phyloP scores from a whole-genome alignment of 2,797 vertebrate species.

The Chrosomus eos region DNA sequence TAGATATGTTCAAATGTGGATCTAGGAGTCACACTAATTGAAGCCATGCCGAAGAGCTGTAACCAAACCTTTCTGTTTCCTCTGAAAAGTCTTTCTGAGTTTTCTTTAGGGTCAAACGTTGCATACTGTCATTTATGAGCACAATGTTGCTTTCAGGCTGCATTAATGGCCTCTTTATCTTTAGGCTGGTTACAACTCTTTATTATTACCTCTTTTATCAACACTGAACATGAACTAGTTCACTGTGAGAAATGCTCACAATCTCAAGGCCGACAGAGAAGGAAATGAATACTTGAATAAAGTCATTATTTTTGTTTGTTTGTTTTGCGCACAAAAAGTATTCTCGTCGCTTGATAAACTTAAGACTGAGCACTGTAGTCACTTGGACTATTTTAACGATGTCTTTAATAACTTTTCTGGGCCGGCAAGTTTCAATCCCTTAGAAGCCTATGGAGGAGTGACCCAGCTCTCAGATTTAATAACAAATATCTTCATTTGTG shows the following conservation, averaged over 20 bases:
- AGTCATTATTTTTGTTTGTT: too few relatives aligned
- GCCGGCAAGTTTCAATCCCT: too few relatives aligned
- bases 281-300: too few relatives aligned
- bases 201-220: neutral
- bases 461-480: too few relatives aligned
- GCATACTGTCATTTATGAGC: slow-evolving; percentile 21
- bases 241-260: neutral
- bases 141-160: slow-evolving; percentile 8
- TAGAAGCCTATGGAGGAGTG: too few relatives aligned
- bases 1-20: neutral
- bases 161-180: slow-evolving; percentile 6
- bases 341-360: too few relatives aligned
- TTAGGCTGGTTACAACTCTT: neutral
- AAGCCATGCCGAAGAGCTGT: slow-evolving; percentile 27
- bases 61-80: slow-evolving; percentile 21
- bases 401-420: too few relatives aligned
- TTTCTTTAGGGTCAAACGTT: neutral
- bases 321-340: too few relatives aligned
- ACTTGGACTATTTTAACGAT: too few relatives aligned
- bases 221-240: slow-evolving; percentile 5
- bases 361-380: too few relatives aligned
- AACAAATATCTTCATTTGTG: too few relatives aligned
- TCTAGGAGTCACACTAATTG: slow-evolving; percentile 7
- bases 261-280: too few relatives aligned
- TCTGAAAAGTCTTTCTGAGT: slow-evolving; percentile 6